A percentile compares a stretch with the other conserved stretches of the same genome.
Conservation (phyloP, 2,113 vertebrate genomes). For the Callorhinus ursinus region DNA sequence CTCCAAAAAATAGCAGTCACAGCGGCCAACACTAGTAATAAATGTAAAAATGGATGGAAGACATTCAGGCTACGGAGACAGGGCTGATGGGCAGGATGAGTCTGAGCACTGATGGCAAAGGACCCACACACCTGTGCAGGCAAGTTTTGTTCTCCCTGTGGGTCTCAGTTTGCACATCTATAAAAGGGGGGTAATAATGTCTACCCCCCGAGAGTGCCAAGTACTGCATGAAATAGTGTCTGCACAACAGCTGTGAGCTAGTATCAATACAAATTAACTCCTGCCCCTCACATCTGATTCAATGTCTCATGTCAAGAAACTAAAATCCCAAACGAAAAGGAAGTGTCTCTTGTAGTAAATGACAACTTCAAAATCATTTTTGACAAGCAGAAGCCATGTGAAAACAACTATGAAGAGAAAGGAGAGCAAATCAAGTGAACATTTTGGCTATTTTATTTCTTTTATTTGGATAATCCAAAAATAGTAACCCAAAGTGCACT, state of each 20-base stretch:
- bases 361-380: neutral
- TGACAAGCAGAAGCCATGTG: neutral
- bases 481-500: neutral
- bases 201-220: accelerated
- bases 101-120: neutral
- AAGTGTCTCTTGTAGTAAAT: neutral
- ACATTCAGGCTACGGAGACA: accelerated
- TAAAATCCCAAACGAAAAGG: neutral
- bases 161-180: neutral
- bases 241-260: neutral
- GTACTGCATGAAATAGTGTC: neutral
- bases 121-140: neutral
- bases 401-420: neutral
- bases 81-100: neutral
- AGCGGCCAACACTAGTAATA: neutral
- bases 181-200: neutral
- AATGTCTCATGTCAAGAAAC: neutral
- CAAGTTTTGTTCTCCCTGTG: neutral
- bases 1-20: neutral
- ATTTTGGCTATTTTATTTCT: neutral
- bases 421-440: neutral
- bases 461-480: neutral
- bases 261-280: neutral
- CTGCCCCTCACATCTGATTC: neutral
- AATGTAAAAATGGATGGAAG: neutral